Evolutionary conservation across 2,797 vertebrate species (phyloP).

Genomic region (Xiphorhynchus erythropygius): DNA sequence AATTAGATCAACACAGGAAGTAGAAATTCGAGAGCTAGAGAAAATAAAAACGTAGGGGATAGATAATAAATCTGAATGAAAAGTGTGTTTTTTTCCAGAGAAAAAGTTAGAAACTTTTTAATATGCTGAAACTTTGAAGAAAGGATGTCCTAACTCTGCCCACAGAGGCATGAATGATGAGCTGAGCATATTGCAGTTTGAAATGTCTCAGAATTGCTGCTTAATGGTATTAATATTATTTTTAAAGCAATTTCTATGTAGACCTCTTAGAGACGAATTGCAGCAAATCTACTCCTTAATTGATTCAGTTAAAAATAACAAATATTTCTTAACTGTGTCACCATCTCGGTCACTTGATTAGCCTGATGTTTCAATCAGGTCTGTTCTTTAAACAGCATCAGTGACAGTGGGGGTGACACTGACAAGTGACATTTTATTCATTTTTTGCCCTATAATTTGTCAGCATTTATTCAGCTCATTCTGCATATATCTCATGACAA

Average conservation of each 20-base stretch:
- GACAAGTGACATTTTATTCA: neutral
- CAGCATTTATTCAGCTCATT: neutral
- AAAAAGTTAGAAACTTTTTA: neutral
- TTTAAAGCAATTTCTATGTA: neutral
- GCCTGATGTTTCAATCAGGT: neutral
- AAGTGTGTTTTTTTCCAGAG: neutral
- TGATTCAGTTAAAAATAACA: neutral
- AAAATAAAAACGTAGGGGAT: neutral
- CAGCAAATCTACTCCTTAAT: neutral
- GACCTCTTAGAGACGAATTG: neutral
- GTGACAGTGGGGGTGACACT: neutral
- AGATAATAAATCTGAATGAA: neutral
- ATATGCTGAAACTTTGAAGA: neutral
- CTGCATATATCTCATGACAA: neutral
- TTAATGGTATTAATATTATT: neutral
- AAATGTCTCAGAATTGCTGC: neutral
- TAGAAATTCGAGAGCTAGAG: neutral
- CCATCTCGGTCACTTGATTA: neutral
- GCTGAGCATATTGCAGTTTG: neutral
- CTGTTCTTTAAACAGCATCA: neutral
- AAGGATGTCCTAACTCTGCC: neutral
- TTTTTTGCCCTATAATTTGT: neutral
- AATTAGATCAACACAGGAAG: neutral
- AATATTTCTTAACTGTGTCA: neutral
- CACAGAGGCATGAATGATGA: neutral